Percentiles rank a stretch among this genome's conserved stretches.
These are phyloP conservation scores for Sciurus carolinensis DNA, from an alignment of 2,797 vertebrate species.

Conservation along the genomic window DNA sequence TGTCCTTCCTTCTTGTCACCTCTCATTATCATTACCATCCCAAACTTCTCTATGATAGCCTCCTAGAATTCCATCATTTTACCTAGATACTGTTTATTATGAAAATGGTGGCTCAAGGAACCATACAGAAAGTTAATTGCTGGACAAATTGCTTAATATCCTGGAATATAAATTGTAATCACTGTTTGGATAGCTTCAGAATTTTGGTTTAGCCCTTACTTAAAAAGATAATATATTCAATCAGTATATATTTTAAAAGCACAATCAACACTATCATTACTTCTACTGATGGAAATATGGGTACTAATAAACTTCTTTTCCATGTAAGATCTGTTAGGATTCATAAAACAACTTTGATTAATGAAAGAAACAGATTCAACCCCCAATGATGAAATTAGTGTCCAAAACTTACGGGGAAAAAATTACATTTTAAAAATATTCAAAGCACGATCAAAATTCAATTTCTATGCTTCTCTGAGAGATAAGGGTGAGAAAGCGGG, in stretches of 20 bases:
- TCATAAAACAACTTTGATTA: conserved; percentile 72
- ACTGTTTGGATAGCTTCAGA: conserved; percentile 48
- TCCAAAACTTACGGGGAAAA: not conserved
- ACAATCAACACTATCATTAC: conserved; percentile 54
- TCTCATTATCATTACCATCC: not conserved
- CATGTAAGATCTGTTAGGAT: conserved; percentile 64
- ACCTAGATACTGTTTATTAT: conserved; percentile 30
- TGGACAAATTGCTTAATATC: conserved; percentile 64
- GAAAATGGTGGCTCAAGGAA: conserved; percentile 24
- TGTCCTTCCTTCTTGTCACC: not conserved
- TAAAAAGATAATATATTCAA: conserved; percentile 44
- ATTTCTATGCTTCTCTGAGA: conserved; percentile 36
- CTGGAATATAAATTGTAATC: conserved; percentile 28
- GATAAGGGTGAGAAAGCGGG: not conserved
- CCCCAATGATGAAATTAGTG: conserved; percentile 67
- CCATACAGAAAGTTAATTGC: conserved; percentile 61
- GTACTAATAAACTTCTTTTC: conserved; percentile 73
- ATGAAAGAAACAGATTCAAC: conserved; percentile 68
- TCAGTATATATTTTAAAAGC: conserved; percentile 50
- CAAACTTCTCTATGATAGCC: not conserved
- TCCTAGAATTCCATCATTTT: not conserved
- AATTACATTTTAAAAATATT: conserved; percentile 6
- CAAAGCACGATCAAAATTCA: conserved; percentile 62
- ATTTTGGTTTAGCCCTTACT: conserved; percentile 27
- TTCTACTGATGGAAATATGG: conserved; percentile 33